Base-by-base conservation (phyloP, 2,797 vertebrate genomes). In the Meda fulgida region DNA sequence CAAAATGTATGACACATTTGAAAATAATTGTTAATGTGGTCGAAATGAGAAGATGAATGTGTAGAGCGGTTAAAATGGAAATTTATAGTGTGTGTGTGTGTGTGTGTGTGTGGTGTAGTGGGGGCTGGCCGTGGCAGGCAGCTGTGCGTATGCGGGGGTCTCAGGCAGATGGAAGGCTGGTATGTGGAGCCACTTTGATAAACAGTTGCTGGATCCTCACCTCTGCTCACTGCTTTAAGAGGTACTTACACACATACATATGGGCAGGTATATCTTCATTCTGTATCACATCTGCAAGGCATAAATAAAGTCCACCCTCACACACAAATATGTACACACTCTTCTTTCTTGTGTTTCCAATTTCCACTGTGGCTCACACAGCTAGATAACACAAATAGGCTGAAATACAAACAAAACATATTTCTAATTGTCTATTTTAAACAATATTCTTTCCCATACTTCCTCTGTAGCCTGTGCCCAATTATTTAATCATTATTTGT, bases 191-290 rank as follows among this genome's bases (percentile, higher is more conserved):
- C 1, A 99, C 98, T 2, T 96, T 99, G 63, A 96, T 99, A 86
- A 96, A 96, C 90, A 97, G 96, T 92, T 99, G 98, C 93, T 99
- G 98, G 98, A 96, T 97, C 11, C 96, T 99, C 78, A 99, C 97
- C 1, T 98, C 98, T 0, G 98, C 98, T 2, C 98, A 99, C 85
- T 99, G 98, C 89, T 99, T 99, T 93, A 99, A 99, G 92, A 98
- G 97, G 98, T 99, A 83, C 26, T 65, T 36, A 79, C 77, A 78
- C 69, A 86, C 58, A 86, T 81, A 77, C 75, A 84, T n/a, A 29
- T 46, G 40, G 48, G 67, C 72, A 72, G 78, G 65, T 65, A 60
- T 38, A 72, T 79, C 65, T 67, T 67, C 48, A 81, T 60, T 73
- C 73, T 82, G 29, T 46, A 21, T 29, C 43, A 31, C 34, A 81